phyloP scores from a whole-genome alignment of 2,113 vertebrate genomes.

The Lepidiolamprologus cunningtoni region DNA sequence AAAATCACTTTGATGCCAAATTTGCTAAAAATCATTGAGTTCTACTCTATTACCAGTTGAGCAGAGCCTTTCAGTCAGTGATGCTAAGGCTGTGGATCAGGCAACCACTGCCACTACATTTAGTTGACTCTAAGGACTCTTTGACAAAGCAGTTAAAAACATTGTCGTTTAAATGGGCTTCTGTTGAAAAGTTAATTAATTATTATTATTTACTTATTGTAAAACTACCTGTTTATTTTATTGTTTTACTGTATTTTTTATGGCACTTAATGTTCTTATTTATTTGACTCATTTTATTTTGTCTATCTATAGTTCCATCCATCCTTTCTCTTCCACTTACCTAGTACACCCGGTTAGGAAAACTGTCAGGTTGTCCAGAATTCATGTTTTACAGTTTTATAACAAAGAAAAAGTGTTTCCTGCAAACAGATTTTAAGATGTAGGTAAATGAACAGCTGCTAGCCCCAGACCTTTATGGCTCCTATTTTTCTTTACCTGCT shows the following conservation, averaged over 20 bases:
- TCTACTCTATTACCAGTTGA: background rate
- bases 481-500: background rate
- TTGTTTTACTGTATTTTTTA: background rate
- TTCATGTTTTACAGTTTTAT: background rate
- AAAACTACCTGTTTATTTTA: background rate
- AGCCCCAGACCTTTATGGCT: background rate
- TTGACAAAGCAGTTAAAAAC: background rate
- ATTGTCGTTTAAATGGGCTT: background rate
- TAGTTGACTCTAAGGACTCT: background rate
- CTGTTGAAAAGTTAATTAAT: background rate
- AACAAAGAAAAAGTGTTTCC: background rate
- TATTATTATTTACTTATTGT: background rate
- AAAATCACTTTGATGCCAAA: background rate
- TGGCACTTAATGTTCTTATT: background rate
- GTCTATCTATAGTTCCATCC: rapidly evolving
- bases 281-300: background rate
- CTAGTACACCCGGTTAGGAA: background rate
- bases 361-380: background rate
- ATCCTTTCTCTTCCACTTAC: background rate
- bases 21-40: background rate
- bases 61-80: background rate
- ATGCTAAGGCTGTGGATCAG: background rate
- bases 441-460: background rate
- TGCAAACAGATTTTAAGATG: background rate
- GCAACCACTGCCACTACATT: background rate